A percentile compares a stretch with the other conserved stretches of the same genome.
These are phyloP conservation scores for Vanessa tameamea DNA, from an alignment of 1,140 invertebrate genomes.

Conservation along the genomic window DNA sequence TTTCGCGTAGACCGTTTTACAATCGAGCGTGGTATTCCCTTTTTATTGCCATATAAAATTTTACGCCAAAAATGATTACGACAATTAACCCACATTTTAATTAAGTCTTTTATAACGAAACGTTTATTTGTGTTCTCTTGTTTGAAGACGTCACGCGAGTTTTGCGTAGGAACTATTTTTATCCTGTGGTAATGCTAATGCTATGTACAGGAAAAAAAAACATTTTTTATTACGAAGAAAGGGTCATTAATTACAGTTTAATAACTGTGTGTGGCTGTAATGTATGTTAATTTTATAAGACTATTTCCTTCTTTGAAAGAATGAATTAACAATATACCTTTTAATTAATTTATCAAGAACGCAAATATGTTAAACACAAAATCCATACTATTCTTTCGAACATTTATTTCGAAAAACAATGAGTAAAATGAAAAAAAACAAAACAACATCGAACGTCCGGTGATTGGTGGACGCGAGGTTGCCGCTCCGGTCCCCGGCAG, in stretches of 20 bases:
- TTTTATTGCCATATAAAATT: constrained; percentile 37
- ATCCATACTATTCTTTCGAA: constrained; percentile 43
- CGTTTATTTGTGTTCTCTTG: neutral
- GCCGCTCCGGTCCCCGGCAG: constrained; percentile 65
- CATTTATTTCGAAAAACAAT: constrained; percentile 31
- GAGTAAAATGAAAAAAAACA: constrained; percentile 51
- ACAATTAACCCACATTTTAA: constrained; percentile 52
- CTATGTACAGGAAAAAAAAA: neutral
- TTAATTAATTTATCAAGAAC: neutral
- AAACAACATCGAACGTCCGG: constrained; percentile 63
- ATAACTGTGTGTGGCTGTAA: too few relatives aligned
- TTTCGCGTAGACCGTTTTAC: neutral
- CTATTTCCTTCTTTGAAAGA: too few relatives aligned
- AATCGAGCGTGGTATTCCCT: neutral
- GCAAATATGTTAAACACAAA: neutral
- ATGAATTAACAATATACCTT: neutral
- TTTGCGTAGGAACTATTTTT: neutral
- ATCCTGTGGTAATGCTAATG: neutral
- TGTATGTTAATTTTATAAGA: too few relatives aligned
- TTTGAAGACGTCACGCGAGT: neutral
- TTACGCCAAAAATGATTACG: constrained; percentile 39
- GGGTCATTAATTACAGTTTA: too few relatives aligned
- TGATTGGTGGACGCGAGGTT: constrained; percentile 77
- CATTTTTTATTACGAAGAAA: too few relatives aligned
- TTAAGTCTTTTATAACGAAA: constrained; percentile 31